Evolutionary conservation across 2,888 invertebrate species (phyloP).

Genomic region (Caenorhabditis sp.): DNA sequence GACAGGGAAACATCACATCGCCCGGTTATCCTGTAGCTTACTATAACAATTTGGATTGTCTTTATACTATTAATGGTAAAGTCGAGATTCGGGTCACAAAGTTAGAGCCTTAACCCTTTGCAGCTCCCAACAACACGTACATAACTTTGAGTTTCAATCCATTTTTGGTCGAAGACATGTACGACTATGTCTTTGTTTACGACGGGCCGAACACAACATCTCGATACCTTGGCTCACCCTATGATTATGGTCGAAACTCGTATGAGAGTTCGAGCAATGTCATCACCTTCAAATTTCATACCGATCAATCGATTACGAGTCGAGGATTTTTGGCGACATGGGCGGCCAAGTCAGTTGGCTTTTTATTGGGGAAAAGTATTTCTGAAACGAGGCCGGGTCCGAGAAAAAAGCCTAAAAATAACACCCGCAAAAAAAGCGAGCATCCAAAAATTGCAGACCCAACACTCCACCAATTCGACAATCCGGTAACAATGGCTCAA

Average conservation of each 20-base stretch:
- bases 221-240: not conserved
- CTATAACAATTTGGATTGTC: conserved; percentile 11
- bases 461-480: conserved; percentile 17
- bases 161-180: conserved; percentile 96
- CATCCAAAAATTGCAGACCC: conserved; percentile 13
- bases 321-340: conserved; percentile 3
- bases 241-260: not conserved
- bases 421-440: too few relatives aligned
- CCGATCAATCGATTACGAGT: not conserved
- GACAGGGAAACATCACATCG: conserved; percentile 8
- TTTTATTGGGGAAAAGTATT: too few relatives aligned
- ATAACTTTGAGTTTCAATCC: conserved; percentile 97
- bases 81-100: too few relatives aligned
- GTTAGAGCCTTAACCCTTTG: too few relatives aligned
- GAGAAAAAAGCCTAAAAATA: too few relatives aligned
- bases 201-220: conserved; percentile 6
- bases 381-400: too few relatives aligned
- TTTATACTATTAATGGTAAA: conserved; percentile 5
- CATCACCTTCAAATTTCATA: conserved; percentile 5
- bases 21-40: conserved; percentile 11
- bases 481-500: conserved; percentile 14
- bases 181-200: conserved; percentile 83
- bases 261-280: not conserved
- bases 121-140: conserved; percentile 76
- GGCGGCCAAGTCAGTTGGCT: not conserved